Conservation (phyloP, 2,888 invertebrate genomes). For the Hirudinaria manillensis region DNA sequence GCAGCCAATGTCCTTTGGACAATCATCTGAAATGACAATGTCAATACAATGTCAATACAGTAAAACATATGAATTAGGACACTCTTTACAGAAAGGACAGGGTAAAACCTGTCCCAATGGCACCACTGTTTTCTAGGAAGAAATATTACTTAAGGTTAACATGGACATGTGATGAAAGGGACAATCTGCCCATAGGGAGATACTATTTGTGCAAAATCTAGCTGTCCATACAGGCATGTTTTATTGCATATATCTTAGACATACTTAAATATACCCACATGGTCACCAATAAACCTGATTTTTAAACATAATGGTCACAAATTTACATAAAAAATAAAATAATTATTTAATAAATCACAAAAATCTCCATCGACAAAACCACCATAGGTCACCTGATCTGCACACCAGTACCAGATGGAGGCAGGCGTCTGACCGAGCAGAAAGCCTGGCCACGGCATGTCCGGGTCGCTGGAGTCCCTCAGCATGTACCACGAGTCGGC, state of each 20-base stretch:
- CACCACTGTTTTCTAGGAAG: neutral
- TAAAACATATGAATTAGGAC: neutral
- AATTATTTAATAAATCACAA: too few relatives aligned
- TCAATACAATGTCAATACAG: neutral
- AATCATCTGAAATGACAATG: constrained; percentile 32
- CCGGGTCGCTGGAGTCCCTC: constrained; percentile 51
- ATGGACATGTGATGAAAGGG: too few relatives aligned
- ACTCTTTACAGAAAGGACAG: neutral
- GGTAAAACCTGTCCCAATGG: neutral
- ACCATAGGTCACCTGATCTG: constrained; percentile 51
- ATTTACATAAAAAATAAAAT: too few relatives aligned
- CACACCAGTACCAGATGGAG: constrained; percentile 58
- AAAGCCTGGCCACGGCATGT: constrained; percentile 59
- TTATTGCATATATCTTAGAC: too few relatives aligned
- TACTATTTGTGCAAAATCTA: too few relatives aligned
- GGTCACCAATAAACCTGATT: too few relatives aligned
- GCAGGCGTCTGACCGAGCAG: constrained; percentile 57
- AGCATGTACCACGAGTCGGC: constrained; percentile 55
- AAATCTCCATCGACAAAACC: neutral
- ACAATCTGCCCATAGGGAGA: too few relatives aligned
- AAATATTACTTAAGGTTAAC: neutral
- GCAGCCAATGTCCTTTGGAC: constrained; percentile 53
- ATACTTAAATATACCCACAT: too few relatives aligned
- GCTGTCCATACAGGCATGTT: too few relatives aligned
- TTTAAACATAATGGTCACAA: too few relatives aligned